A percentile compares a stretch with the other conserved stretches of the same genome.
Conservation (phyloP, 2,888 invertebrate genomes). For the Dasysyrphus tricinctus region DNA sequence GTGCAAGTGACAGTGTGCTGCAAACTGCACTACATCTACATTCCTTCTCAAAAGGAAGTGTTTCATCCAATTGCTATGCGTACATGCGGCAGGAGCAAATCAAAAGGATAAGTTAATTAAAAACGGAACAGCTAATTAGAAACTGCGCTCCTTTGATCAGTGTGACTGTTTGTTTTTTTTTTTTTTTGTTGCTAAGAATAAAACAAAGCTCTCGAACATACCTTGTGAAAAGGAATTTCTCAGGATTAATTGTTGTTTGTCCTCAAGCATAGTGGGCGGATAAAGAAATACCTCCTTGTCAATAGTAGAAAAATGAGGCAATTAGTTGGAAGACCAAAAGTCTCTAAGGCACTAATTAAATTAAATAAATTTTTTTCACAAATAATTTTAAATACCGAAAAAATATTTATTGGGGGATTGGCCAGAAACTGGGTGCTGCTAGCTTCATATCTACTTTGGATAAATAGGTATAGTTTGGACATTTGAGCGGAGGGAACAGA, state of each 20-base stretch:
- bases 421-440: neutral
- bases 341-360: slow-evolving; percentile 49
- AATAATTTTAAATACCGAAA: neutral
- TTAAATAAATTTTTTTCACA: slow-evolving; percentile 10
- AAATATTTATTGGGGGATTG: neutral
- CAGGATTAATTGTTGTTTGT: slow-evolving; percentile 35
- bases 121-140: slow-evolving; percentile 74
- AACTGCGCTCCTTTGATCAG: slow-evolving; percentile 62
- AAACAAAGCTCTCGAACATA: slow-evolving; percentile 21
- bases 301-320: slow-evolving; percentile 36
- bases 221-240: slow-evolving; percentile 38
- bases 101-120: slow-evolving; percentile 74
- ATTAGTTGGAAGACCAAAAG: slow-evolving; percentile 54
- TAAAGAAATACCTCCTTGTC: slow-evolving; percentile 13
- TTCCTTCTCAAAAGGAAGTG: slow-evolving; percentile 48
- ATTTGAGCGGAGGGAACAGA: no score
- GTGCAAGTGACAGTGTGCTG: slow-evolving; percentile 51
- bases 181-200: neutral
- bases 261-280: slow-evolving; percentile 40
- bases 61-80: slow-evolving; percentile 48
- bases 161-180: slow-evolving; percentile 42
- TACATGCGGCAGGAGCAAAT: slow-evolving; percentile 57
- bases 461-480: no score
- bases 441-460: neutral
- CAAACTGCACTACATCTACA: slow-evolving; percentile 11